Conservation (phyloP, 2,888 invertebrate genomes). For the Tigriopus californicus region DNA sequence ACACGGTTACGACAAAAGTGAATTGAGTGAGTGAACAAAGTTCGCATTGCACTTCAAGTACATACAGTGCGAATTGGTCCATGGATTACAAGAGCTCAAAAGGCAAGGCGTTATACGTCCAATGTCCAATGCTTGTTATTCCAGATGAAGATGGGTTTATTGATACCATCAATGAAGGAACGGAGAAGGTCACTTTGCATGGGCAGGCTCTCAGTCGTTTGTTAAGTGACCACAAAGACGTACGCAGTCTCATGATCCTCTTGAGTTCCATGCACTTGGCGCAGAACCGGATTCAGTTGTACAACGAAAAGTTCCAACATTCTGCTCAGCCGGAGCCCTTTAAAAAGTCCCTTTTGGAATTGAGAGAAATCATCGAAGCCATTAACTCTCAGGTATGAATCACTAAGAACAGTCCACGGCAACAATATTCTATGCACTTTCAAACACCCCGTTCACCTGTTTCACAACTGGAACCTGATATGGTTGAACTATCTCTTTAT, state of each 20-base stretch:
- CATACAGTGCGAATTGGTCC: too few species aligned
- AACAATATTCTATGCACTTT: too few species aligned
- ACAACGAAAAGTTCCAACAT: neutral
- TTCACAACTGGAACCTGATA: too few species aligned
- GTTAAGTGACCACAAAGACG: neutral
- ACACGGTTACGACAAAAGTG: too few species aligned
- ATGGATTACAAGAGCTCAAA: too few species aligned
- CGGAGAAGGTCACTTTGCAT: constrained; percentile 6
- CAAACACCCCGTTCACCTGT: too few species aligned
- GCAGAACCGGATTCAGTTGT: neutral
- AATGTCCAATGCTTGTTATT: neutral
- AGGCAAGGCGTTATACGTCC: too few species aligned
- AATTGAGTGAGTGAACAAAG: too few species aligned
- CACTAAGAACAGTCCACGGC: too few species aligned
- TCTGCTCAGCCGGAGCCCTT: neutral
- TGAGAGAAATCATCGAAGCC: neutral
- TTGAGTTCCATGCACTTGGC: neutral
- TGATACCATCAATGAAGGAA: constrained; percentile 6
- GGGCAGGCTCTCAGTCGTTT: neutral
- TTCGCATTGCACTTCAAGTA: too few species aligned
- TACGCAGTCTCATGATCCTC: neutral
- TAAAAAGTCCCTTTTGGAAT: neutral
- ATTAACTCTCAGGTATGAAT: neutral
- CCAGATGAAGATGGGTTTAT: neutral
- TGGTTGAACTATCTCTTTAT: too few species aligned